Evolutionary conservation across 92 coral and sea anemone genomes (phyloP), one percentile per base, ranked within the genome.

Genomic region (Pocillopora grandis): DNA sequence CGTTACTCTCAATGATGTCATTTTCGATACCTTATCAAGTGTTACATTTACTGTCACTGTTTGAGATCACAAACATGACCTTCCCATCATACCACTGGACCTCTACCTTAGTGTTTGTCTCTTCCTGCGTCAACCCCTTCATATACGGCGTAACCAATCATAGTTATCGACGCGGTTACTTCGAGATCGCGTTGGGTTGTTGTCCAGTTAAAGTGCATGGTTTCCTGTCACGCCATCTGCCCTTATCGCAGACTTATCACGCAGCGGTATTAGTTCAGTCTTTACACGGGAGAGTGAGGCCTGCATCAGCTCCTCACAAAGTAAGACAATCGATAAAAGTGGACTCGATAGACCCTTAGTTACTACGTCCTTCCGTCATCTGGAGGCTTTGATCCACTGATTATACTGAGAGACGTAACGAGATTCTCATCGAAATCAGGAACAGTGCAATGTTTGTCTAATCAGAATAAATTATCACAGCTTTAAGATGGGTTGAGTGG

Each of bases 171-270:
- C 80, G 86, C 60, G 86, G 86, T 20, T 83, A 83, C 80, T 83
- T 73, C 12, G 86, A 83, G 73, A 83, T 83, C 62, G 86, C 86
- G 79, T 63, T 83, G 10, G 86, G 86, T 8, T 83, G 86, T 64
- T 83, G 86, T 31, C 86, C 86, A 1, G 86, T 83, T 12, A 83
- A 75, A 73, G 86, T 83, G 36, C 86, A 83, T 37, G 86, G 86
- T 21, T 83, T 83, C 61, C 42, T 83, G 56, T 83, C 86, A 64
- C 86, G 86, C 31, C 86, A 83, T 20, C 31, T 83, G 74, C 55
- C 86, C 21, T 49, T 82, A 79, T 37, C 86, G 73, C 86, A 75
- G 55, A 62, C 71, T 11, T 80, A 73, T n/a, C 86, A 83, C 14
- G 75, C 86, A 31, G 86, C 79, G 7, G 62, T 83, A 17, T 27